A percentile compares a stretch with the other conserved stretches of the same genome.
Evolutionary conservation across 2,888 invertebrate genomes (phyloP).

Genomic region (Epiblema foenella): DNA sequence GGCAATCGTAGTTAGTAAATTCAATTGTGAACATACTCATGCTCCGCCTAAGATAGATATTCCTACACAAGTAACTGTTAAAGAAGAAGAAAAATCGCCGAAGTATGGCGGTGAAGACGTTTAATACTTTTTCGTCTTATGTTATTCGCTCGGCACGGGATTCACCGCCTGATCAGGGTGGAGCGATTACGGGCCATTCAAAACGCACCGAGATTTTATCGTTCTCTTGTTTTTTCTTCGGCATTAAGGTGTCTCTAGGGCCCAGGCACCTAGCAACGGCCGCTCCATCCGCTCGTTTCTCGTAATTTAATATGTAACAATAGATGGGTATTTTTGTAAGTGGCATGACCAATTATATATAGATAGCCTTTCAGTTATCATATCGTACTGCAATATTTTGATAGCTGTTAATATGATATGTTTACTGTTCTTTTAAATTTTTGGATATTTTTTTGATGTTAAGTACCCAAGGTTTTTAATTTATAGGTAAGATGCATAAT

Average conservation of each 20-base stretch:
- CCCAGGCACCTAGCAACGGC: no score
- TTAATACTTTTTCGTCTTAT: no score
- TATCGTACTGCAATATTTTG: not conserved
- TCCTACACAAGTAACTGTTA: constrained; percentile 5
- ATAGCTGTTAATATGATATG: not conserved
- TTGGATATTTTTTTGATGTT: not conserved
- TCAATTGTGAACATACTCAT: constrained; percentile 60
- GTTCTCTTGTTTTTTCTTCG: no score
- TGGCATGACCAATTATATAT: not conserved
- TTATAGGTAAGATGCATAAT: not conserved
- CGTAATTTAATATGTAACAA: no score
- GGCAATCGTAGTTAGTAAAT: constrained; percentile 57
- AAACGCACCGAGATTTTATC: no score
- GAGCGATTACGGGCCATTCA: no score
- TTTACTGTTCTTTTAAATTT: not conserved
- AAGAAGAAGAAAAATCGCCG: not conserved
- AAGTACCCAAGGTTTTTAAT: not conserved
- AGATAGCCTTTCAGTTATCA: not conserved
- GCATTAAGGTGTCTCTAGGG: no score
- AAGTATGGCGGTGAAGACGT: not conserved
- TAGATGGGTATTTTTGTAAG: not conserved
- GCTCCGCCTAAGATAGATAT: constrained; percentile 48
- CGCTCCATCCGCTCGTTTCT: no score
- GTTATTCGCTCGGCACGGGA: no score
- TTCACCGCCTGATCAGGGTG: no score